These are phyloP conservation scores for Rhinopomastus cyanomelas DNA, from an alignment of 2,113 vertebrate species.

Conservation along the genomic window DNA sequence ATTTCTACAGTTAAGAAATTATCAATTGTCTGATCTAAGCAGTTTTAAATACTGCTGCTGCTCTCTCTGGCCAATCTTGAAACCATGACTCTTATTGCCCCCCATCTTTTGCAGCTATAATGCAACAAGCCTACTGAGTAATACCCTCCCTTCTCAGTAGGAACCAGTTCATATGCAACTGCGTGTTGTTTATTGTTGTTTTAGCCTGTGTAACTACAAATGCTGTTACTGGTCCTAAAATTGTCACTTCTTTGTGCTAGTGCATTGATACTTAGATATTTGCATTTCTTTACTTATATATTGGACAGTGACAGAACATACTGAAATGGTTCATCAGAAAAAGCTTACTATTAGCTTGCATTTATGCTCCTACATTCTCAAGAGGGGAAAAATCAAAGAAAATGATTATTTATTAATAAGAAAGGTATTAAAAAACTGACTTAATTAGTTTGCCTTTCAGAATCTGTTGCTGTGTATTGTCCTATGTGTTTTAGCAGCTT, in stretches of 20 bases:
- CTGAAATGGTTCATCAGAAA: not conserved
- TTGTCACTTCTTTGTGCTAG: not conserved
- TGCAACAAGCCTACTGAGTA: not conserved
- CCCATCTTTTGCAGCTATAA: not conserved
- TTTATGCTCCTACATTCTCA: not conserved
- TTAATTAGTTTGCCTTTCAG: constrained; percentile 19
- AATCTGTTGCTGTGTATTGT: not conserved
- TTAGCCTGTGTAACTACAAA: not conserved
- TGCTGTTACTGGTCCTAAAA: not conserved
- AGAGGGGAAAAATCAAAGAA: not conserved
- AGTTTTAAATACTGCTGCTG: not conserved
- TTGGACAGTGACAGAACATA: not conserved
- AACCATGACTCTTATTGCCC: not conserved
- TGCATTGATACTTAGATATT: not conserved
- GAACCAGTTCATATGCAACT: not conserved
- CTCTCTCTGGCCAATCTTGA: not conserved
- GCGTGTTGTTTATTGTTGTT: not conserved
- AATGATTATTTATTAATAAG: not conserved
- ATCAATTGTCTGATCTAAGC: not conserved
- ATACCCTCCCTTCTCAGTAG: not conserved
- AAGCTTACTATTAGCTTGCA: not conserved
- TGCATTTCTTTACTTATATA: not conserved
- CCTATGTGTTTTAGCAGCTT: not conserved
- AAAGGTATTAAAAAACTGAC: not conserved
- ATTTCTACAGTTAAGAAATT: not conserved